Evolutionary conservation across 2,797 vertebrate genomes (phyloP).

Genomic region (Lacerta viridis): DNA sequence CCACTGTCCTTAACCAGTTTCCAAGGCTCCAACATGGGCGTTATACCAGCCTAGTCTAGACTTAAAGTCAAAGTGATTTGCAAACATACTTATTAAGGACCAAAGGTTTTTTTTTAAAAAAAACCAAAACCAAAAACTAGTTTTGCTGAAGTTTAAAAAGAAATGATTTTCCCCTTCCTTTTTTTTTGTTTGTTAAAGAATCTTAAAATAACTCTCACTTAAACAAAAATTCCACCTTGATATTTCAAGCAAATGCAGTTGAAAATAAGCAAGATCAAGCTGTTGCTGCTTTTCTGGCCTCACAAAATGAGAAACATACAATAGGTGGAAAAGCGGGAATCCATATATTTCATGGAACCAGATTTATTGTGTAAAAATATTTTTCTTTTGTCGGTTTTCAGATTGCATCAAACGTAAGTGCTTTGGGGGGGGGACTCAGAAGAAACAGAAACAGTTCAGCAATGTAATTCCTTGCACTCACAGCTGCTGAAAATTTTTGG

Average conservation of each 20-base stretch:
- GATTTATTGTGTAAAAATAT: background rate
- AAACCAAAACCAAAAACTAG: slow-evolving; percentile 13
- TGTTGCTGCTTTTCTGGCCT: background rate
- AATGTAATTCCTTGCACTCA: background rate
- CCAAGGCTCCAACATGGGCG: slow-evolving; percentile 7
- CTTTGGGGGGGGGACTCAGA: background rate
- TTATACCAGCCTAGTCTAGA: slow-evolving; percentile 23
- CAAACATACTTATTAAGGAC: slow-evolving; percentile 68
- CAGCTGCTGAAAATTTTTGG: background rate
- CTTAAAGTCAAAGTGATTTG: slow-evolving; percentile 57
- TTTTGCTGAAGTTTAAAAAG: slow-evolving; percentile 64
- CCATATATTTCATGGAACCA: background rate
- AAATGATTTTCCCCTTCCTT: background rate
- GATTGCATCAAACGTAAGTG: background rate
- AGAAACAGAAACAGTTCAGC: background rate
- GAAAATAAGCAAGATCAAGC: background rate
- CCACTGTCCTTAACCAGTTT: slow-evolving; percentile 56
- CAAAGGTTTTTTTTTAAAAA: slow-evolving; percentile 61
- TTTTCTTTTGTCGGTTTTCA: background rate
- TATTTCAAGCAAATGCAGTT: background rate
- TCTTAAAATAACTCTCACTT: slow-evolving; percentile 70
- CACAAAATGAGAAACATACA: background rate
- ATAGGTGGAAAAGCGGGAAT: too few species aligned
- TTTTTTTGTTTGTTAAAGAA: slow-evolving; percentile 42
- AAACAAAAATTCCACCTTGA: slow-evolving; percentile 65